Evolutionary conservation across 2,113 vertebrate genomes (phyloP).

Genomic region (Microtus richardsoni): DNA sequence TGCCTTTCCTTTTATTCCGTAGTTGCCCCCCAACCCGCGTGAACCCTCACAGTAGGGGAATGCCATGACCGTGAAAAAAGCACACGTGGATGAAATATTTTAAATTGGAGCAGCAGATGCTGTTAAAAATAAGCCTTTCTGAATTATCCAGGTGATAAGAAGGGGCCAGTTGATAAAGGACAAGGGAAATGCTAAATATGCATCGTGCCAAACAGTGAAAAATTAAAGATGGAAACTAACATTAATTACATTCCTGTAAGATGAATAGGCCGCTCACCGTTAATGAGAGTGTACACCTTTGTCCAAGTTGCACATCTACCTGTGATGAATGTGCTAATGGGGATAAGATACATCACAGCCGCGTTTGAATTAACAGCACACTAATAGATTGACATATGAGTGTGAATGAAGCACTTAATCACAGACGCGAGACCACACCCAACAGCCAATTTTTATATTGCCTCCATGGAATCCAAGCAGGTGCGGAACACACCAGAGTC

Average conservation of each 20-base stretch:
- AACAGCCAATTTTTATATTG: conserved; percentile 83
- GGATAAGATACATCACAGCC: conserved; percentile 92
- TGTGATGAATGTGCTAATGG: conserved; percentile 95
- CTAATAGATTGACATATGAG: conserved; percentile 92
- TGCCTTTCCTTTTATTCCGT: not conserved
- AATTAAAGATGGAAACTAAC: conserved; percentile 91
- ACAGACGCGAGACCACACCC: conserved; percentile 86
- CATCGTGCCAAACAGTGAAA: conserved; percentile 92
- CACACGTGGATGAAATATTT: conserved; percentile 70
- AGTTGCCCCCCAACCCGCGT: too few species aligned
- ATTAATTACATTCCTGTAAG: conserved; percentile 90
- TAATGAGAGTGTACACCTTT: conserved; percentile 95
- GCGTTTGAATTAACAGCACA: conserved; percentile 90
- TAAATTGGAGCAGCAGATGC: conserved; percentile 76
- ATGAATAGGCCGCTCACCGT: conserved; percentile 94
- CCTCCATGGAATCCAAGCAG: conserved; percentile 75
- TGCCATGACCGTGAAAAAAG: conserved; percentile 44
- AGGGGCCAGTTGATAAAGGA: conserved; percentile 87
- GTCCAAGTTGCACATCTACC: conserved; percentile 92
- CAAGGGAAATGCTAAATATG: conserved; percentile 89
- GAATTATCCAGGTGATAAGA: conserved; percentile 84
- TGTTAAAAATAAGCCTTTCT: conserved; percentile 89
- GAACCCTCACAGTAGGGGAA: not conserved
- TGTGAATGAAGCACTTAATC: conserved; percentile 91
- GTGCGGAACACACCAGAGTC: conserved; percentile 63